Conservation (phyloP, 2,113 vertebrate species). For the Centrocercus urophasianus region DNA sequence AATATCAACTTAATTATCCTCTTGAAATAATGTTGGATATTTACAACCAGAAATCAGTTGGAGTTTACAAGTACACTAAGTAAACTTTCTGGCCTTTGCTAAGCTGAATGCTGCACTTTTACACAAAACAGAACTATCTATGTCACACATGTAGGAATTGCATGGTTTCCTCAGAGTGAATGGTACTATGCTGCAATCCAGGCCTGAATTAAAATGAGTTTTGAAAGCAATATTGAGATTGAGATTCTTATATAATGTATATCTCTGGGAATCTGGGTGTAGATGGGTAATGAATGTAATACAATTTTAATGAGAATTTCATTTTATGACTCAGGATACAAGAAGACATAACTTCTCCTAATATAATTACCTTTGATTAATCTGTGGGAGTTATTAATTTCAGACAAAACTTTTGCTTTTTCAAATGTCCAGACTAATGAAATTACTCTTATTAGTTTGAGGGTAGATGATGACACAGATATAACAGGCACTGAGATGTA, state of each 20-base stretch:
- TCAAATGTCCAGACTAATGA: conserved; percentile 60
- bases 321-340: conserved; percentile 72
- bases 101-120: background rate
- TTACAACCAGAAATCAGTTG: background rate
- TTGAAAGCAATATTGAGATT: conserved; percentile 45
- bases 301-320: conserved; percentile 76
- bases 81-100: background rate
- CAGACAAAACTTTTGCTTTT: conserved; percentile 70
- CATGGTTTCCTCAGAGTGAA: background rate
- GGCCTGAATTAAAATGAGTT: conserved; percentile 59
- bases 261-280: conserved; percentile 74
- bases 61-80: background rate
- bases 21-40: background rate
- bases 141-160: background rate
- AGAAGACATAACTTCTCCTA: conserved; percentile 71
- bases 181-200: background rate
- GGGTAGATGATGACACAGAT: conserved; percentile 51
- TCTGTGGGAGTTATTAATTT: conserved; percentile 75
- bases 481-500: conserved; percentile 41
- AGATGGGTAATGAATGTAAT: conserved; percentile 70
- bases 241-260: conserved; percentile 70
- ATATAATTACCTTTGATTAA: conserved; percentile 77
- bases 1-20: background rate
- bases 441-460: conserved; percentile 67
- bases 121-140: background rate